Evolutionary conservation across 2,113 vertebrate species (phyloP), one percentile per base, ranked within the genome.

Genomic region (Petromus typicus): DNA sequence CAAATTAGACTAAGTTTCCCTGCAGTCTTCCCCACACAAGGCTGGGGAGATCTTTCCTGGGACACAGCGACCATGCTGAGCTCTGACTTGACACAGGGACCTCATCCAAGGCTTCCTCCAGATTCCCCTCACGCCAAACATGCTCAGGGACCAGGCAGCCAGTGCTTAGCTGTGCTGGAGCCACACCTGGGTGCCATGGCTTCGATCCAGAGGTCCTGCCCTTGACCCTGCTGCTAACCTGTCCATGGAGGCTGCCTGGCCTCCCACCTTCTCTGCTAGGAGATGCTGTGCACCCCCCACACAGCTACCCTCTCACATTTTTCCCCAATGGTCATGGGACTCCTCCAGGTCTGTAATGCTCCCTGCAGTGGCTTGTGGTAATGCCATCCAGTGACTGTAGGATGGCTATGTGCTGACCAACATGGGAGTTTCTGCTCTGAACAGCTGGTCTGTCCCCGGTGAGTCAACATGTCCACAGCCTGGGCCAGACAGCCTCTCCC

Each of bases 381-480:
- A 43, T 18, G 57, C 63, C n/a, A 17, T 10, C 34, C 76, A 9
- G 27, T 43, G 76, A 43, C 61, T 14, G 0, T 7, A 20, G 40
- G 17, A 34, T 25, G 2, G 9, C 7, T 56, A 4, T 9, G 5
- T 2, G 57, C 56, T 37, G 20, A 20, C 25, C 20, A 13, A n/a
- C 2, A 12, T 37, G 57, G 12, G 63, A 57, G 54, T 0, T 3
- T 43, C 34, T 90, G 5, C 78, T n/a, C 43, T 43, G 45, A 73
- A 48, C 27, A 2, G 23, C 83, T 64, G 45, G 5, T 61, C 34
- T 92, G 66, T 83, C 9, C 5, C 1, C 2, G 0, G 37, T 0
- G 0, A 18, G 6, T 4, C 1, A 37, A 23, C 6, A 0, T 6
- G 12, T 25, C 45, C 30, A 13, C 7, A 43, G 25, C 71, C 37